These are phyloP conservation scores for Saxicola maurus DNA, from an alignment of 2,797 vertebrate species.

Conservation along the genomic window DNA sequence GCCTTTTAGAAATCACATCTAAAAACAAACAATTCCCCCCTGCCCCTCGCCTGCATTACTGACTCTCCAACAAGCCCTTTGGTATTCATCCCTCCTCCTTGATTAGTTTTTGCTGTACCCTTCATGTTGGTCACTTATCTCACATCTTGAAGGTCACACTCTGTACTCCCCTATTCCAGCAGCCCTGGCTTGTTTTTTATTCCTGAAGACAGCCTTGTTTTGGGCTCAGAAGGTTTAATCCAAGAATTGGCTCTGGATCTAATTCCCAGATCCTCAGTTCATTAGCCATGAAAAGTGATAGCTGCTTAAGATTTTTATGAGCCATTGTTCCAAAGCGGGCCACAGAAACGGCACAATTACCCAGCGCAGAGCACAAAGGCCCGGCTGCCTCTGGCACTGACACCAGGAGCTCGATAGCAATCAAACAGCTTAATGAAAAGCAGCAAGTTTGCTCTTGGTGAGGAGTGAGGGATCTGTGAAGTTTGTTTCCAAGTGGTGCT, in stretches of 20 bases:
- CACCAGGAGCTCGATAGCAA: conserved; percentile 37
- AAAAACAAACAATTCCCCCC: conserved; percentile 51
- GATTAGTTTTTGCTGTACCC: conserved; percentile 3
- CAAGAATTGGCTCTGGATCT: conserved; percentile 62
- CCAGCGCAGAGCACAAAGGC: conserved; percentile 18
- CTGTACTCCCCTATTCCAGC: conserved; percentile 5
- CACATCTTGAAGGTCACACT: conserved; percentile 42
- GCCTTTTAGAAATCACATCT: conserved; percentile 51
- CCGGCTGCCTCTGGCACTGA: conserved; percentile 25
- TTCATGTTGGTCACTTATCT: conserved; percentile 33
- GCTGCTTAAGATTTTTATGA: conserved; percentile 63
- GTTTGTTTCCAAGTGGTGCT: conserved; percentile 42
- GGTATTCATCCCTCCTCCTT: conserved; percentile 11
- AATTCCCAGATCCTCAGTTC: conserved; percentile 65
- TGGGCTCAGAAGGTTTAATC: conserved; percentile 57
- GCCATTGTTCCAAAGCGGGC: conserved; percentile 42
- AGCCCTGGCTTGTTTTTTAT: background rate
- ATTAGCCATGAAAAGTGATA: conserved; percentile 70
- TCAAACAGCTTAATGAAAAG: conserved; percentile 55
- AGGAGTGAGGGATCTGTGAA: conserved; percentile 30
- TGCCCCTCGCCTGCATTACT: background rate
- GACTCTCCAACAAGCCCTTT: conserved; percentile 7
- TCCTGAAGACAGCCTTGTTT: conserved; percentile 49
- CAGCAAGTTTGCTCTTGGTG: conserved; percentile 20
- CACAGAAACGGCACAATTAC: conserved; percentile 50